These are phyloP conservation scores for Tenebrosternarchus preto DNA, from an alignment of 2,113 vertebrate species.

Conservation along the genomic window DNA sequence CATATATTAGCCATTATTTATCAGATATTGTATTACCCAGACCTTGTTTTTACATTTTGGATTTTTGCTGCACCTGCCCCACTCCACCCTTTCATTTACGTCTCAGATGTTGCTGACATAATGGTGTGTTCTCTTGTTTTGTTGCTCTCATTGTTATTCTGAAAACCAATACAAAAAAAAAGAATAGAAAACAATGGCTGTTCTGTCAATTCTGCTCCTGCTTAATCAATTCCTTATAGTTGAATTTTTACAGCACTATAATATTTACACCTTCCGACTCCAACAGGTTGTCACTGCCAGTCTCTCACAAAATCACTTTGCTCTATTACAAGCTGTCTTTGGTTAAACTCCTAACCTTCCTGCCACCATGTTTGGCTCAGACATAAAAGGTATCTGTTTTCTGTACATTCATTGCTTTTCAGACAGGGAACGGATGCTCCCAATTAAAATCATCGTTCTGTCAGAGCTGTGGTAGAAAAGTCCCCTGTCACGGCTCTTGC, in stretches of 20 bases:
- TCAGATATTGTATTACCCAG: too few species aligned
- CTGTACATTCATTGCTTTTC: conserved; percentile 29
- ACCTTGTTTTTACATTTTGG: too few species aligned
- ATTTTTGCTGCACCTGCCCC: too few species aligned
- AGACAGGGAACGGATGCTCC: conserved; percentile 17
- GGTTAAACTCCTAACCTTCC: not conserved
- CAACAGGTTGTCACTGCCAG: not conserved
- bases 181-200: too few species aligned
- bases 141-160: too few species aligned
- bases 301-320: not conserved
- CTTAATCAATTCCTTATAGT: not conserved
- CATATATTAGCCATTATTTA: not conserved
- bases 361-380: not conserved
- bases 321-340: not conserved
- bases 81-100: too few species aligned
- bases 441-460: conserved; percentile 57
- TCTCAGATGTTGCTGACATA: too few species aligned
- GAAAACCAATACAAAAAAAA: too few species aligned
- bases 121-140: too few species aligned
- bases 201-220: not conserved
- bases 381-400: conserved; percentile 14
- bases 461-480: conserved; percentile 39
- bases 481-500: conserved; percentile 50
- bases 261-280: not conserved
- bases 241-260: not conserved